A percentile compares a stretch with the other conserved stretches of the same genome.
These are phyloP conservation scores for Julus scanicus DNA, from an alignment of 2,888 invertebrate genomes.

Conservation along the genomic window DNA sequence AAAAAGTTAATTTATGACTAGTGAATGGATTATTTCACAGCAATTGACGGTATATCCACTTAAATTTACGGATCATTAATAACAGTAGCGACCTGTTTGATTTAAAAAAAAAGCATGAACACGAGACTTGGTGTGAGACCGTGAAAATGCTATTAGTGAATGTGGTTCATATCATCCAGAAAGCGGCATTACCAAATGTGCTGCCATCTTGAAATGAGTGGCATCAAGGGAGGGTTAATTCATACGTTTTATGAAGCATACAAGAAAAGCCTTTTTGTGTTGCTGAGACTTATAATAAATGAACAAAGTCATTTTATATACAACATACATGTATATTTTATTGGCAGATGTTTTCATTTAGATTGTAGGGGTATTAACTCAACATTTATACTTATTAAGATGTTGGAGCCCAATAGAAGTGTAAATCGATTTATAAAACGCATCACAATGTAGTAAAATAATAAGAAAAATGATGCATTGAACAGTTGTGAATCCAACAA, in stretches of 20 bases:
- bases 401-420: not conserved
- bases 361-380: not conserved
- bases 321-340: not conserved
- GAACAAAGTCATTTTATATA: not conserved
- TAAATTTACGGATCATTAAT: slow-evolving; percentile 11
- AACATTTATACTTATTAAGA: too few relatives aligned
- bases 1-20: not conserved
- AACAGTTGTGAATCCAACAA: not conserved
- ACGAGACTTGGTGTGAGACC: not conserved
- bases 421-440: not conserved
- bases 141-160: not conserved
- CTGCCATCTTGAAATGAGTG: not conserved
- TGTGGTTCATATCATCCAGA: not conserved
- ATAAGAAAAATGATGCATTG: not conserved
- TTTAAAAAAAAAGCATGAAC: not conserved
- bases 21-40: not conserved
- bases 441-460: not conserved
- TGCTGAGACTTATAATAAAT: not conserved
- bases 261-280: not conserved
- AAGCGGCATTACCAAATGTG: not conserved
- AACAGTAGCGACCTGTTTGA: not conserved
- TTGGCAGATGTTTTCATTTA: not conserved
- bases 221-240: not conserved
- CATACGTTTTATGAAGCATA: not conserved
- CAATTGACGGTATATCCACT: slow-evolving; percentile 6